Conservation (phyloP, 2,888 invertebrate species). For the Galerucella pusilla region DNA sequence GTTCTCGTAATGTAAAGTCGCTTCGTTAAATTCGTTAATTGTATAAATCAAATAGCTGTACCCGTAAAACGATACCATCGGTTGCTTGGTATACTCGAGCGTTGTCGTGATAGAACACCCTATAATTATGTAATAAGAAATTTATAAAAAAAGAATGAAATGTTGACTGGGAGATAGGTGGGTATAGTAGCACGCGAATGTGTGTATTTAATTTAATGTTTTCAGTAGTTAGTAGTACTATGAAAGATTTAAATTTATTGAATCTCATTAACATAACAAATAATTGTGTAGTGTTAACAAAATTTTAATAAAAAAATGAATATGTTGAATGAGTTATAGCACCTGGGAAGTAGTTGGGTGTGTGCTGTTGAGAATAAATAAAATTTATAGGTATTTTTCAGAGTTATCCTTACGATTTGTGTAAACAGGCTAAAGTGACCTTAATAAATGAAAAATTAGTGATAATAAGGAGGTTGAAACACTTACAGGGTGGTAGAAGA, state of each 20-base stretch:
- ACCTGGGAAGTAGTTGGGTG: too few relatives aligned
- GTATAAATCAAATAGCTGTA: slow-evolving; percentile 14
- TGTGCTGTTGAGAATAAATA: too few relatives aligned
- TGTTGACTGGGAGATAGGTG: background rate
- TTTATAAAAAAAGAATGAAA: background rate
- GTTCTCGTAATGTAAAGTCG: background rate
- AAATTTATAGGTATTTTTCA: too few relatives aligned
- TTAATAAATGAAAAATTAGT: too few relatives aligned
- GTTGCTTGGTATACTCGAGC: background rate
- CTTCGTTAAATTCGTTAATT: slow-evolving; percentile 5
- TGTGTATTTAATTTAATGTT: background rate
- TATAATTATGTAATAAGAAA: slow-evolving; percentile 8
- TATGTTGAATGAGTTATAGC: too few relatives aligned
- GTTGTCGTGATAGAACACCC: slow-evolving; percentile 13
- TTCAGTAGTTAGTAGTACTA: background rate
- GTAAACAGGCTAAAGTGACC: too few relatives aligned
- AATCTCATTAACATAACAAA: background rate
- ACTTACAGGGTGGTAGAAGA: too few relatives aligned
- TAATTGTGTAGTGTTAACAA: background rate
- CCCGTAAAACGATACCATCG: slow-evolving; percentile 3
- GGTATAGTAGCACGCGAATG: background rate
- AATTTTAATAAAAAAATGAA: background rate
- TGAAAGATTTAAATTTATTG: background rate
- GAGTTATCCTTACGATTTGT: too few relatives aligned
- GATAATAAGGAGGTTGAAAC: too few relatives aligned